phyloP scores from a whole-genome alignment of 2,113 vertebrate genomes.

The Scytalopus superciliaris region DNA sequence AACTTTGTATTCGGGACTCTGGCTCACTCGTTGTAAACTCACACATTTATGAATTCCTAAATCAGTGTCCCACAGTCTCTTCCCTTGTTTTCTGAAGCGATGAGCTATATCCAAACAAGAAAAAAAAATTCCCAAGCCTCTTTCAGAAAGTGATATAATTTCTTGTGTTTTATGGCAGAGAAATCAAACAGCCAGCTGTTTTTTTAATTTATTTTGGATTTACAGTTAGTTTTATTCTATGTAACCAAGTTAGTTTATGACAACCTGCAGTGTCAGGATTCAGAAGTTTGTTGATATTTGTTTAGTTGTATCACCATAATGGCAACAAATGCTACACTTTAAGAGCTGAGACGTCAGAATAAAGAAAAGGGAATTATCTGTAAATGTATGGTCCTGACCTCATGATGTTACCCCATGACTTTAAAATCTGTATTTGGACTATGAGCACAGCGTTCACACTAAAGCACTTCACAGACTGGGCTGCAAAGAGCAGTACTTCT shows the following conservation, averaged over 20 bases:
- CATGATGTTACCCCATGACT: accelerated
- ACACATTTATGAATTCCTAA: background rate
- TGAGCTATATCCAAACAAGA: background rate
- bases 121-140: background rate
- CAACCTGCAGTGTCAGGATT: background rate
- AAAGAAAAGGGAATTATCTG: background rate
- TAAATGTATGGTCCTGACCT: background rate
- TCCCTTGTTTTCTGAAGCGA: background rate
- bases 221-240: background rate
- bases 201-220: background rate
- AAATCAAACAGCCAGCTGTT: background rate
- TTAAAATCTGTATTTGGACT: background rate
- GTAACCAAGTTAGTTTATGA: background rate
- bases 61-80: background rate
- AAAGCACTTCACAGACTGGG: background rate
- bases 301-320: background rate
- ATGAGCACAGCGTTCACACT: background rate
- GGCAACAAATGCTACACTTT: background rate
- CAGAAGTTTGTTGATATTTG: background rate
- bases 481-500: background rate
- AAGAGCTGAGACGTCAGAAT: background rate
- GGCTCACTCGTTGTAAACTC: background rate
- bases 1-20: background rate
- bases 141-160: background rate
- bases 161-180: background rate